Base-by-base conservation (phyloP, 2,113 vertebrate genomes). In the Lota lota region DNA sequence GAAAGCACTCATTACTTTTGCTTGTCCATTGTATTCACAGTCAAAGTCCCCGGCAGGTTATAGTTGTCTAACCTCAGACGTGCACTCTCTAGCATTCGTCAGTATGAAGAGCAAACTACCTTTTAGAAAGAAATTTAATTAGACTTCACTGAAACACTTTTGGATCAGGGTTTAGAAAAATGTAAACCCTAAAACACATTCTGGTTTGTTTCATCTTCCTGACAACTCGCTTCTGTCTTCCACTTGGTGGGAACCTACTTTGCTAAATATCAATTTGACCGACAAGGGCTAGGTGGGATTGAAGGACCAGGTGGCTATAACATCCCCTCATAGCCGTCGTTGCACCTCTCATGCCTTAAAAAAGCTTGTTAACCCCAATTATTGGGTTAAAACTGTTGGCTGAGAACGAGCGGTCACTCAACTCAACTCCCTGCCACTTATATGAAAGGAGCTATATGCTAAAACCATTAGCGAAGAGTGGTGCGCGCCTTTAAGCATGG, bases 381-480 rank as follows among this genome's bases (percentile, higher is more conserved):
- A 14, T 40, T 40, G 3, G 36, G 36, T 3, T 11, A 11, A 40
- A 40, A 40, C 36, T 40, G 36, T 40, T 11, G 36, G 16, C 20
- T 1, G 2, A 18, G 24, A 22, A 4, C 51, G 54, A 67, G 70
- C 67, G 40, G 50, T 63, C 40, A 4, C 59, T 5, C 33, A 50
- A 24, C 67, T 76, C 63, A 67, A 61, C 12, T 24, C 65, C 1
- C 40, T 0, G 68, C 69, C 50, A 60, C 51, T 69, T 72, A 67
- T 36, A 61, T 28, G 51, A 60, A 14, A 64, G 57, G 22, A 0
- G 47, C 62, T 60, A 40, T 11, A 40, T 5, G 74, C 68, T 63
- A 36, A 28, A 73, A 73, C 79, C 70, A 83, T 83, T 84, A 85
- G 64, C 66, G 4, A 40, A 0, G 7, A 73, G 75, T 64, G 74